A percentile compares a stretch with the other conserved stretches of the same genome.
Conservation (phyloP, 2,797 vertebrate genomes). For the Halcyon smyrnensis region DNA sequence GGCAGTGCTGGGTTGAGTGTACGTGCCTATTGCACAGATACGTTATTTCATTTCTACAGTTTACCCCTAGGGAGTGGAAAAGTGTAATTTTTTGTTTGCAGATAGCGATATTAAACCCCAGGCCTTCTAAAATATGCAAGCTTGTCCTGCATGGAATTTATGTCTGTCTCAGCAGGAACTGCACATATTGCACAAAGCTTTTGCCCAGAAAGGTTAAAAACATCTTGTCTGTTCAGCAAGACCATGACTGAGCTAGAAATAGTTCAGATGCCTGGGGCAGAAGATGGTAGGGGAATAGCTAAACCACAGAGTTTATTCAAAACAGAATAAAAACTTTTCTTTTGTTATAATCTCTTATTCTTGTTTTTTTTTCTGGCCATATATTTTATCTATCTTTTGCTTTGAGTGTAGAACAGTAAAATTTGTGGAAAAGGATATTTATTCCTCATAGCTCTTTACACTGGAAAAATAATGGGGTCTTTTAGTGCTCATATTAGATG, state of each 20-base stretch:
- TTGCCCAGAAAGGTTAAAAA: not conserved
- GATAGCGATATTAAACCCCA: not conserved
- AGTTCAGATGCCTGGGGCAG: not conserved
- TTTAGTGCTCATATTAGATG: not conserved
- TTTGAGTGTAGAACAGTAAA: not conserved
- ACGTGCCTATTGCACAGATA: accelerated
- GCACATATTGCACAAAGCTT: not conserved
- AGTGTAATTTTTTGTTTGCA: not conserved
- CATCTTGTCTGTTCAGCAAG: conserved; percentile 3
- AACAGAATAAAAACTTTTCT: not conserved
- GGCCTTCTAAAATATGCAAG: not conserved
- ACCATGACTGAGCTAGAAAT: not conserved
- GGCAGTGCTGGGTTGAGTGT: not conserved
- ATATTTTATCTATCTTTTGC: not conserved
- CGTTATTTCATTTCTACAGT: accelerated
- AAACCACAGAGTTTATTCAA: not conserved
- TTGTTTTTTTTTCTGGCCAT: not conserved
- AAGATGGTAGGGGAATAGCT: not conserved
- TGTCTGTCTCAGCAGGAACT: not conserved
- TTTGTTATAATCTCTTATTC: not conserved
- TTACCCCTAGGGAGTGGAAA: not conserved
- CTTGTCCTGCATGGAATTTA: not conserved
- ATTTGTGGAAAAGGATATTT: not conserved
- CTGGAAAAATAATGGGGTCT: not conserved
- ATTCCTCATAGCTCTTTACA: not conserved